Evolutionary conservation across 1,140 invertebrate species (phyloP).

Genomic region (Heterodera schachtii): DNA sequence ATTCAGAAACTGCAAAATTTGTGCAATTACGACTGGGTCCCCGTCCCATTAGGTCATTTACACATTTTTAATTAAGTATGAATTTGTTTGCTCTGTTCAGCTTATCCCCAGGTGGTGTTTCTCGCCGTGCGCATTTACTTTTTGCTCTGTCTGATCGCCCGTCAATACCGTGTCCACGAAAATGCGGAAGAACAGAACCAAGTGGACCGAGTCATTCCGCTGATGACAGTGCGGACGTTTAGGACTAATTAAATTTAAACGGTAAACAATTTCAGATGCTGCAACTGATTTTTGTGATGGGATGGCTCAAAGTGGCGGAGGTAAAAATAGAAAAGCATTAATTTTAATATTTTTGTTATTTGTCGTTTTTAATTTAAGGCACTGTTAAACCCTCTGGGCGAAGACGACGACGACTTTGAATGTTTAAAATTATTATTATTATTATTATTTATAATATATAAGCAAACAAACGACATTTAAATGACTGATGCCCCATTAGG

Average conservation of each 20-base stretch:
- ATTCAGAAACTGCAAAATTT: slow-evolving; percentile 38
- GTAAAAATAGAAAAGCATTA: not conserved
- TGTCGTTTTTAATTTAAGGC: not conserved
- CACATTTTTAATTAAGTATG: not conserved
- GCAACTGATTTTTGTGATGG: slow-evolving; percentile 54
- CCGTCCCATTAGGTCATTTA: slow-evolving; percentile 18
- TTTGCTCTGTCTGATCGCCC: slow-evolving; percentile 47
- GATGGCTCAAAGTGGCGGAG: slow-evolving; percentile 49
- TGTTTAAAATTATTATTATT: slow-evolving; percentile 28
- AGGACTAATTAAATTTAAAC: not conserved
- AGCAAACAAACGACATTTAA: too few relatives aligned
- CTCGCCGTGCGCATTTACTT: slow-evolving; percentile 55
- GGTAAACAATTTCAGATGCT: slow-evolving; percentile 18
- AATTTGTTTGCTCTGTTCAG: slow-evolving; percentile 25
- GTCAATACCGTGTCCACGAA: slow-evolving; percentile 44
- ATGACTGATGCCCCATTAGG: slow-evolving; percentile 10
- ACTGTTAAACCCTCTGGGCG: slow-evolving; percentile 34
- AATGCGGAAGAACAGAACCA: slow-evolving; percentile 28
- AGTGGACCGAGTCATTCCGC: slow-evolving; percentile 50
- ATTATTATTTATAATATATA: slow-evolving; percentile 10
- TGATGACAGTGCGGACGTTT: slow-evolving; percentile 44
- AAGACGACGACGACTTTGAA: slow-evolving; percentile 48
- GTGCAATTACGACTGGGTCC: slow-evolving; percentile 53
- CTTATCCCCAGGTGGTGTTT: slow-evolving; percentile 53
- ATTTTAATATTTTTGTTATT: not conserved